These are phyloP conservation scores for Butastur rufipennis DNA, from an alignment of 2,113 vertebrate genomes.

Conservation along the genomic window DNA sequence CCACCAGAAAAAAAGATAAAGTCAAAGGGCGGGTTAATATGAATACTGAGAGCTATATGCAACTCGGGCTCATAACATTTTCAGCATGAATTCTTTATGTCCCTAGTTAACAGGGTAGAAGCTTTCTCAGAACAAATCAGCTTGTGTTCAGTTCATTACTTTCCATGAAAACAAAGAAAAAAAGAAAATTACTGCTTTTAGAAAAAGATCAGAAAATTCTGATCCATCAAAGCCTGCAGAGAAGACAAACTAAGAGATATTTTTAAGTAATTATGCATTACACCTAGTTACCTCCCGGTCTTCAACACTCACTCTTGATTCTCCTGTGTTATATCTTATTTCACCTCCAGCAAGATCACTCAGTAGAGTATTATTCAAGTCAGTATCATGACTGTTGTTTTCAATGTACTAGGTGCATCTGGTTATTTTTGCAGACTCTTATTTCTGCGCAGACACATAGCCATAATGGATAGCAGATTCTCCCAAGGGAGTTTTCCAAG, in stretches of 20 bases:
- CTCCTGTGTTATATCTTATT: not conserved
- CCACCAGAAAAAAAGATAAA: not conserved
- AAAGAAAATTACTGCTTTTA: conserved; percentile 4
- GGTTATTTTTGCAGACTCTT: conserved; percentile 1
- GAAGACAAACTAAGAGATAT: not conserved
- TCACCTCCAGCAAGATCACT: not conserved
- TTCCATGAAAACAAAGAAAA: conserved; percentile 8
- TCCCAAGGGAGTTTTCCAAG: not conserved
- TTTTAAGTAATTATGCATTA: not conserved
- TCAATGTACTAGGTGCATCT: not conserved
- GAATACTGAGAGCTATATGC: not conserved
- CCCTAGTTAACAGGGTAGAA: not conserved
- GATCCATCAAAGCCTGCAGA: not conserved
- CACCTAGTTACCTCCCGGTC: not conserved
- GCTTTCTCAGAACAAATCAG: not conserved
- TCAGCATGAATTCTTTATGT: conserved; percentile 51
- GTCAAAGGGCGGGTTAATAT: not conserved
- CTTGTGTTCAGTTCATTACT: not conserved
- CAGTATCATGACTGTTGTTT: not conserved
- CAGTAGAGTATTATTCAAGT: not conserved
- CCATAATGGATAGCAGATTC: not conserved
- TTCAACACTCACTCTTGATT: not conserved
- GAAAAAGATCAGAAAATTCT: not conserved
- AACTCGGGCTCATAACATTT: not conserved
- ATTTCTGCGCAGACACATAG: not conserved